Conservation (phyloP, 2,113 vertebrate species). For the Myodes glareolus region DNA sequence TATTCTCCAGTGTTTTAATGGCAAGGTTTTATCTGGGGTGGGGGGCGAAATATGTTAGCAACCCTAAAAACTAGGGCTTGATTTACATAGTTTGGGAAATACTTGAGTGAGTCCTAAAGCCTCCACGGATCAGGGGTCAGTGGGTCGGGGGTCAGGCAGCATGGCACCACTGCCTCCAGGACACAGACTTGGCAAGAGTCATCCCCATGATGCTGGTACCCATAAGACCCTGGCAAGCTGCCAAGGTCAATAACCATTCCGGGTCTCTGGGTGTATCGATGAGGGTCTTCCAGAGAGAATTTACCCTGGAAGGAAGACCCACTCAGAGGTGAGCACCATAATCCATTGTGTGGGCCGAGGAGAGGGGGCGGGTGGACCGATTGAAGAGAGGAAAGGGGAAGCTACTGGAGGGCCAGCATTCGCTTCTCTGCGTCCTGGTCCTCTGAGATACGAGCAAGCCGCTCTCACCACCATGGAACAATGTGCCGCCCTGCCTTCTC, state of each 20-base stretch:
- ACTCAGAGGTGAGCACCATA: too few relatives aligned
- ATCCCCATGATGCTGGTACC: not conserved
- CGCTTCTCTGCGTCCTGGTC: not conserved
- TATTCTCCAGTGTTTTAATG: conserved; percentile 4
- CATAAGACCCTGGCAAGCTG: not conserved
- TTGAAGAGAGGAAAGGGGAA: not conserved
- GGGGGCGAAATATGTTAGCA: not conserved
- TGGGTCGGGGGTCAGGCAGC: not conserved
- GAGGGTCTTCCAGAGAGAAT: not conserved
- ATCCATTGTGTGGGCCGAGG: not conserved
- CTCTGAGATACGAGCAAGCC: not conserved
- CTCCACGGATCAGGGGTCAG: not conserved
- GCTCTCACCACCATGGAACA: not conserved
- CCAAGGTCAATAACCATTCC: not conserved
- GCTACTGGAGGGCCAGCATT: too few relatives aligned
- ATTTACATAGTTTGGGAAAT: not conserved
- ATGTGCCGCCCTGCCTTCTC: not conserved
- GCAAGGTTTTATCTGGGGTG: not conserved
- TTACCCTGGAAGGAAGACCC: not conserved
- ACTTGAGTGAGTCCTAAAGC: not conserved
- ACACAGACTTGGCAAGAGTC: not conserved
- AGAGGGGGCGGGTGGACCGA: not conserved
- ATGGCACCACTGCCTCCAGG: not conserved
- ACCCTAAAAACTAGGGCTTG: not conserved
- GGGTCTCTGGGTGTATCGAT: not conserved